Evolutionary conservation across 2,113 vertebrate species (phyloP), one percentile per base, ranked within the genome.

Genomic region (Chitala chitala): DNA sequence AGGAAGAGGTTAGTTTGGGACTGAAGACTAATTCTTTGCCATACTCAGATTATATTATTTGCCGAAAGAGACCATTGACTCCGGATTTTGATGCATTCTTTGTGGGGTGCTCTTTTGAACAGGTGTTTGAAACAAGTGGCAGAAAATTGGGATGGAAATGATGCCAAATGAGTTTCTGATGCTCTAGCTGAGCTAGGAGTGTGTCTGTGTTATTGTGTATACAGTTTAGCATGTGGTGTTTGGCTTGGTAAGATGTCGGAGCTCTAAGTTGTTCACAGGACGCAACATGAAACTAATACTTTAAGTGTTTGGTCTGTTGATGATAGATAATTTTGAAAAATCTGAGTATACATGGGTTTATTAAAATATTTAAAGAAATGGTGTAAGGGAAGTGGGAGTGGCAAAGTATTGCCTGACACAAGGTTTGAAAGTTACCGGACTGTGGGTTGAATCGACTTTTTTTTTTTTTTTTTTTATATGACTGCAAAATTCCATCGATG

Each of bases 161-260:
- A 22, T 44, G 26, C 42, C 44, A 20, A 51, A 33, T 51, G 20
- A 51, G 20, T 22, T 53, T 46, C 22, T 51, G 29, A 33, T 51
- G 33, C 33, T 69, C 68, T 69, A 69, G 68, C 48, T 51, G 48
- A 48, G 53, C 48, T 50, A 53, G 48, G 46, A 69, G 33, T 50
- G 33, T 69, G 29, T 24, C n/a, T n/a, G 26, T 51, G 6, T 69
- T 69, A 46, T 51, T n/a, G 29, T 10, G 31, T 31, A 50, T 51
- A 20, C 50, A 69, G 5, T 68, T 26, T 17, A 12, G 26, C 40
- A 46, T 46, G 36, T 42, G 46, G 20, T 15, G 15, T 36, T 31
- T 6, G 4, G 24, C 46, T 51, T n/a, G n/a, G n/a, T n/a, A n/a
- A n/a, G n/a, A n/a, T n/a, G n/a, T n/a, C n/a, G n/a, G n/a, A n/a